Conservation (phyloP, 2,113 vertebrate genomes). For the Glaucomys volans region DNA sequence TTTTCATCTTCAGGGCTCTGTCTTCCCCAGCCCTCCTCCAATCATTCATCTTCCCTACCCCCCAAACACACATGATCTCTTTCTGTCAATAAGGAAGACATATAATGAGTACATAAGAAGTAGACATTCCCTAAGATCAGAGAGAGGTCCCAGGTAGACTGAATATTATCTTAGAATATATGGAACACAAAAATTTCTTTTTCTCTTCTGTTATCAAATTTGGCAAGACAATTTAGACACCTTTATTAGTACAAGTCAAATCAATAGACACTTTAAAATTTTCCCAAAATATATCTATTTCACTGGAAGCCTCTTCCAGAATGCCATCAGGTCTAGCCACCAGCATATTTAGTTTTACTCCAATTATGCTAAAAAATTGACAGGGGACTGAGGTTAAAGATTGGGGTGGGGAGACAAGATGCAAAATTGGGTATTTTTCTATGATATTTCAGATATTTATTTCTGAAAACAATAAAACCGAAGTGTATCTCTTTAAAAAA, state of each 20-base stretch:
- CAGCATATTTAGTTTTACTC: slow-evolving; percentile 24
- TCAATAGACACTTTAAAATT: background rate
- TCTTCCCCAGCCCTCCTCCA: background rate
- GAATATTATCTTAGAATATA: background rate
- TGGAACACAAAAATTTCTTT: background rate
- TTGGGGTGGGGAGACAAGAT: background rate
- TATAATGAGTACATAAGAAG: background rate
- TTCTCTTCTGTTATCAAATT: background rate
- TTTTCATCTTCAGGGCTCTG: background rate
- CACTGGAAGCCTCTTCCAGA: background rate
- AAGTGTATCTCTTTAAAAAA: background rate
- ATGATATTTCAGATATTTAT: slow-evolving; percentile 18
- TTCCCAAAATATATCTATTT: background rate
- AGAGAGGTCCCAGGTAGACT: background rate
- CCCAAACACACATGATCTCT: background rate
- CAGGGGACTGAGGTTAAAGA: background rate
- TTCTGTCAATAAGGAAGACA: slow-evolving; percentile 34
- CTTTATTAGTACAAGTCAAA: background rate
- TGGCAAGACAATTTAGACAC: background rate
- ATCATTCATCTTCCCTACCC: background rate
- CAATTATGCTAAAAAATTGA: background rate
- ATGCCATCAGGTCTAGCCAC: background rate
- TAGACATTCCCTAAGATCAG: background rate
- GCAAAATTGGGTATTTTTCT: slow-evolving; percentile 30
- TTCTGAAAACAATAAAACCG: slow-evolving; percentile 14